Evolutionary conservation across 92 coral and sea anemone genomes (phyloP).

Genomic region (Bergia sp.): DNA sequence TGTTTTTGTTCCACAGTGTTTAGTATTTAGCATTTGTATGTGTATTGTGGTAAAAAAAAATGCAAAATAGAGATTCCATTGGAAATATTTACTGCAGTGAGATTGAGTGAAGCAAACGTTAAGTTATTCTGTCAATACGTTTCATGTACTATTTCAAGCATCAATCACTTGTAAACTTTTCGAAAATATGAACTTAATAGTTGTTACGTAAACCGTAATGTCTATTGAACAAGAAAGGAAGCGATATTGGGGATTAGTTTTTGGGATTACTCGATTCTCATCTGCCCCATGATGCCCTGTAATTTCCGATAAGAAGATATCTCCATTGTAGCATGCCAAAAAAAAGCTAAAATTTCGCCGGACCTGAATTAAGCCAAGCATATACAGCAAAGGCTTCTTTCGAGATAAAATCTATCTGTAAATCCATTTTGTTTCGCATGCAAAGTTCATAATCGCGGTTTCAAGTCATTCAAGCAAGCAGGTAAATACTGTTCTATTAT

Average conservation of each 20-base stretch:
- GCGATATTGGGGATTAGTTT: constrained; percentile 2
- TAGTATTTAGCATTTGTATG: background rate
- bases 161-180: background rate
- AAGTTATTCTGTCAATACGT: background rate
- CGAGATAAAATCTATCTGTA: constrained; percentile 7
- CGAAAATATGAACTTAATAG: background rate
- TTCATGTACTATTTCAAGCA: background rate
- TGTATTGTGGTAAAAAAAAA: too few relatives aligned
- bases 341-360: background rate
- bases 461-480: constrained; percentile 29
- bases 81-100: background rate
- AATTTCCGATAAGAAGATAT: constrained; percentile 23
- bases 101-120: background rate
- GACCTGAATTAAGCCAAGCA: constrained; percentile 6
- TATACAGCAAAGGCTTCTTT: constrained; percentile 10
- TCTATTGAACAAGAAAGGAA: background rate
- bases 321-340: constrained; percentile 9
- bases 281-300: background rate
- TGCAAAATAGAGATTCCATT: background rate
- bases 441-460: background rate
- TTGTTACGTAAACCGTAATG: background rate
- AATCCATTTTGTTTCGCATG: constrained; percentile 30
- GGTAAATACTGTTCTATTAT: background rate
- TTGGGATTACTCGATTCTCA: constrained; percentile 21
- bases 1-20: background rate